Base-by-base conservation (phyloP, 2,888 invertebrate genomes). In the Anorthoa munda region DNA sequence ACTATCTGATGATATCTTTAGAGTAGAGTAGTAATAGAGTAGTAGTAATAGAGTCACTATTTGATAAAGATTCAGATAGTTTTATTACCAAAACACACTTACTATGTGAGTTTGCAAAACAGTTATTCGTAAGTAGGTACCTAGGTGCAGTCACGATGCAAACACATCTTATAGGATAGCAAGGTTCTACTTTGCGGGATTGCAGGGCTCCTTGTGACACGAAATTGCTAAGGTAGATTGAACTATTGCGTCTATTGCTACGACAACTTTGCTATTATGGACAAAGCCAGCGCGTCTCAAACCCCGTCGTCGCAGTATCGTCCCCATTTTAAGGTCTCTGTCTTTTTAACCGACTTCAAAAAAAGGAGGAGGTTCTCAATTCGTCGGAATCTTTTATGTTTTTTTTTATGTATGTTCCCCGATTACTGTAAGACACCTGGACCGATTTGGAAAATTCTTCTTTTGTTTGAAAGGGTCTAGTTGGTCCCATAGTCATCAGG, bases 81-180 rank as follows among this genome's bases (percentile, higher is more conserved):
- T 56, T 56, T 55, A 70, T 55, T 56, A 66, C 55, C 55, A 66
- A 66, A 66, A 66, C 55, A 70, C 15, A 21, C 21, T 18, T 21
- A 51, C 17, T 51, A 56, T 23, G 23, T 46, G 53, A 69, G 17
- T 55, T 17, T 48, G 21, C 46, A 31, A 70, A 56, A 56, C 48
- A 56, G 39, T 39, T 39, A 55, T 31, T 56, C 26, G 26, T 46
- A 66, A 5, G 15, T 21, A 21, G 39, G 23, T 31, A 58, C 3
- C 56, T 18, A 18, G 45, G 21, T 64, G 15, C 50, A 45, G 53
- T 53, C 39, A 55, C 39, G 21, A 45, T 59, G 59, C 23, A 4
- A 31, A 18, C 7, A 56, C 23, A 15, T 55, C 12, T 1, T n/a
- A 51, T 12, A n/a, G 12, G 13, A 53, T 21, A 13, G 21, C 21